Evolutionary conservation across 2,113 vertebrate species (phyloP), one percentile per base, ranked within the genome.

Genomic region (Nestor notabilis): DNA sequence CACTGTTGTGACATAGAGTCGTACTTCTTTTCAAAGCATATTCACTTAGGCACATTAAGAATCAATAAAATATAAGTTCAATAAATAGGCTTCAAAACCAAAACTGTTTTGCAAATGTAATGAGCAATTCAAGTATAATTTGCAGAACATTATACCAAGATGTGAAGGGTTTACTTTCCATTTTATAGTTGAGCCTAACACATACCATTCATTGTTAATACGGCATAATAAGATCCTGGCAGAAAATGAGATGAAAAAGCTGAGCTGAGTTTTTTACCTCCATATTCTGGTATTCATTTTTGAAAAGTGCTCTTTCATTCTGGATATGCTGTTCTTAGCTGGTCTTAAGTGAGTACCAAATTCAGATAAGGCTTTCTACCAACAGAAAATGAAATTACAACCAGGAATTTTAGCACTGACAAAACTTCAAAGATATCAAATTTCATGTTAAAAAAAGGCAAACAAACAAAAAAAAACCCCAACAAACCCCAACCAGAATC

Each of bases 11-110:
- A 41, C 18, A 52, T 72, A 77, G 21, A 74, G 10, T 78, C 55
- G 39, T 63, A 53, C 17, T 70, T 81, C 31, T 74, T 87, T 93
- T 94, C 46, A 89, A 84, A 69, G 37, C n/a, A 3, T 55, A 28
- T 72, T 89, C 52, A 44, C 44, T 82, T 69, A 81, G 29, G 33
- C 37, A 60, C 55, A 49, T 72, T 69, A 74, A 79, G 44, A 84
- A 82, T 72, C 78, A 61, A 49, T 94, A 90, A 65, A 89, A 87
- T 76, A 15, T 20, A 92, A 78, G 39, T 71, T 94, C 63, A 86
- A 35, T 78, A 89, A 92, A 75, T 82, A 71, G 55, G 3, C 46
- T 87, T 82, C 58, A 86, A 86, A 94, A 41, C 43, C 7, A 90
- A 69, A 85, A 87, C 11, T 46, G 17, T 61, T 90, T 81, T 90